These are phyloP conservation scores for Cairina moschata DNA, from an alignment of 2,113 vertebrate genomes.

Conservation along the genomic window DNA sequence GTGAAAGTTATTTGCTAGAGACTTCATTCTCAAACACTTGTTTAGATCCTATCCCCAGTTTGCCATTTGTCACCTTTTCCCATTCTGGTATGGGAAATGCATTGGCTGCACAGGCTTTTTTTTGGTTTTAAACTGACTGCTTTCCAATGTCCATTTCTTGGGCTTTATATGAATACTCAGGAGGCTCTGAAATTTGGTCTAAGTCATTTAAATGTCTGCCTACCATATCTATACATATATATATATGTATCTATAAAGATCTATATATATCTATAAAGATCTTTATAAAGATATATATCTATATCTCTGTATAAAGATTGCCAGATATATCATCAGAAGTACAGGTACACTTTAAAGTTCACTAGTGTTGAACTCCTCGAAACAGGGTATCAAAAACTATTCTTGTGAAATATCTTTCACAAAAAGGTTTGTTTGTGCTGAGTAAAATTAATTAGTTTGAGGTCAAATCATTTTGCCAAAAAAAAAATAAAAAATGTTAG, in stretches of 20 bases:
- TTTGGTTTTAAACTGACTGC: not conserved
- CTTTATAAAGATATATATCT: too few species aligned
- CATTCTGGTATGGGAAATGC: not conserved
- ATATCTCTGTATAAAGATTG: not conserved
- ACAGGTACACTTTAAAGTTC: not conserved
- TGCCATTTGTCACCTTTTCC: not conserved
- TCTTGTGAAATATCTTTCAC: not conserved
- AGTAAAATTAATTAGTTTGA: not conserved
- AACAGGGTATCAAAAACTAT: not conserved
- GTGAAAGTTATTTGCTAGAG: not conserved
- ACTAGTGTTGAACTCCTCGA: not conserved
- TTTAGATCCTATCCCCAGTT: not conserved
- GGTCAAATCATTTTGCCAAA: not conserved
- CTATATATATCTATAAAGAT: too few species aligned
- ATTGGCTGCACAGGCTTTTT: accelerated
- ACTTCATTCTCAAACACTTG: not conserved
- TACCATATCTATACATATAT: not conserved
- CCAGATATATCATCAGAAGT: not conserved
- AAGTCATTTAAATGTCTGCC: not conserved
- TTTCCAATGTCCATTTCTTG: not conserved
- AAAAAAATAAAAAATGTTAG: not conserved
- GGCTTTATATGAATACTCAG: not conserved
- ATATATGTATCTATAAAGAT: not conserved
- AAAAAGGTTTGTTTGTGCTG: not conserved
- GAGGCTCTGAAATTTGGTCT: not conserved